phyloP scores from a whole-genome alignment of 2,113 vertebrate genomes.

The Coturnix japonica region DNA sequence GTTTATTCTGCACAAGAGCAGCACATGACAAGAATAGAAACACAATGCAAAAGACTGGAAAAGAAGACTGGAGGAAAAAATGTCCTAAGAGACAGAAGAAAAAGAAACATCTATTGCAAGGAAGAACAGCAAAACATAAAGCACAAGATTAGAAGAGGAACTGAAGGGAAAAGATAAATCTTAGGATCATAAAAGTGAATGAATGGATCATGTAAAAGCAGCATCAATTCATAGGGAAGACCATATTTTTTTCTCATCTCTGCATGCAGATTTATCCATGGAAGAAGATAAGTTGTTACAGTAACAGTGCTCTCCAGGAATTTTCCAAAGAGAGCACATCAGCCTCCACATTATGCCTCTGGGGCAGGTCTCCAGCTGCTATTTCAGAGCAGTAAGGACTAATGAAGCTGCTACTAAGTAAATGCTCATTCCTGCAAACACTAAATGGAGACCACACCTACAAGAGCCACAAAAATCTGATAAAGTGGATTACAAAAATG shows the following conservation, averaged over 20 bases:
- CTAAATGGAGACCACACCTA: background rate
- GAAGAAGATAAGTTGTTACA: background rate
- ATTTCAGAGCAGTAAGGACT: background rate
- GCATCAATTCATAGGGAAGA: background rate
- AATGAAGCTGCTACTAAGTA: background rate
- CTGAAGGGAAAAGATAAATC: background rate
- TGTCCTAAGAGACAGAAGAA: background rate
- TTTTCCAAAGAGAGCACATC: background rate
- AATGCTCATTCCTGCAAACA: background rate
- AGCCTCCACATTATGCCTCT: background rate
- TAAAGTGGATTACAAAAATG: background rate
- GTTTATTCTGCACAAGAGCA: background rate
- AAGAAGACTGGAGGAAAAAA: background rate
- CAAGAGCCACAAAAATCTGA: background rate
- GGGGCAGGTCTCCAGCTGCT: slow-evolving; percentile 8
- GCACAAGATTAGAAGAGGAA: background rate
- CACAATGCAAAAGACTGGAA: background rate
- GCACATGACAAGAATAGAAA: background rate
- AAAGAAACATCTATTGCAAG: rapidly evolving
- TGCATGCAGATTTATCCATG: background rate
- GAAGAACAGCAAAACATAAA: background rate
- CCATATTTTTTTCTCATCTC: background rate
- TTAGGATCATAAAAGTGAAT: background rate
- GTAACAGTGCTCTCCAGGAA: slow-evolving; percentile 1
- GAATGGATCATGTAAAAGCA: background rate